A percentile compares a stretch with the other conserved stretches of the same genome.
These are phyloP conservation scores for Chrysocyon brachyurus DNA, from an alignment of 2,797 vertebrate species.

Conservation along the genomic window DNA sequence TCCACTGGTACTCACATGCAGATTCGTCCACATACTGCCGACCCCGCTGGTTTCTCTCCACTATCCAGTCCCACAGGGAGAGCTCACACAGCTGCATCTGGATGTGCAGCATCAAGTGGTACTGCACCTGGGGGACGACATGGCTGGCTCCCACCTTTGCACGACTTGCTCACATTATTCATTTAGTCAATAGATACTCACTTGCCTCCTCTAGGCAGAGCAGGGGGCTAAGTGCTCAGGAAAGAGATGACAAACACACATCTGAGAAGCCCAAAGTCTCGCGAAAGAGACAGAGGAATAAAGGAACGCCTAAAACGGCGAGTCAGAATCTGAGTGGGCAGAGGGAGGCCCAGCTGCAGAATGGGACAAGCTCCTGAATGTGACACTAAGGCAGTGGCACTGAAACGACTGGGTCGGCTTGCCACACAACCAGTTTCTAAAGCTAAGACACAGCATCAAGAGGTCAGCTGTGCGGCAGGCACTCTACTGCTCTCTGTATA, in stretches of 20 bases:
- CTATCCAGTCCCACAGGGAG: slow-evolving; percentile 97
- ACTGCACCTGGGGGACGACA: slow-evolving; percentile 90
- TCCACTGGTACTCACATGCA: slow-evolving; percentile 85
- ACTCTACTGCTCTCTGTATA: neutral
- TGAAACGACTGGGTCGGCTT: neutral
- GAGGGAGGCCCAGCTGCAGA: rapidly evolving
- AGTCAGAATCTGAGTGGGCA: neutral
- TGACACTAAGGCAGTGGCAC: neutral
- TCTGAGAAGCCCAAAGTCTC: neutral
- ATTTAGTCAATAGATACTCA: neutral
- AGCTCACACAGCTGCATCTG: slow-evolving; percentile 98
- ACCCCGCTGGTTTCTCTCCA: slow-evolving; percentile 90
- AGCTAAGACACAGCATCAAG: neutral
- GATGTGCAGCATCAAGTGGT: slow-evolving; percentile 97
- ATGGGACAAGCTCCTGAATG: neutral
- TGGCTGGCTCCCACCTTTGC: neutral
- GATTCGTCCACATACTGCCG: slow-evolving; percentile 76
- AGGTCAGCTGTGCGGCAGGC: no score
- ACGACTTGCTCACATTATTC: rapidly evolving
- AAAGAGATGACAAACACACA: neutral
- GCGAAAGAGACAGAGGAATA: neutral
- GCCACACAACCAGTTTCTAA: neutral
- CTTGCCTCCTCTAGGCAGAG: neutral
- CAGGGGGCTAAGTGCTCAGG: neutral
- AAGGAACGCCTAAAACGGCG: rapidly evolving